Evolutionary conservation across 2,113 vertebrate species (phyloP).

Genomic region (Columbina picui): DNA sequence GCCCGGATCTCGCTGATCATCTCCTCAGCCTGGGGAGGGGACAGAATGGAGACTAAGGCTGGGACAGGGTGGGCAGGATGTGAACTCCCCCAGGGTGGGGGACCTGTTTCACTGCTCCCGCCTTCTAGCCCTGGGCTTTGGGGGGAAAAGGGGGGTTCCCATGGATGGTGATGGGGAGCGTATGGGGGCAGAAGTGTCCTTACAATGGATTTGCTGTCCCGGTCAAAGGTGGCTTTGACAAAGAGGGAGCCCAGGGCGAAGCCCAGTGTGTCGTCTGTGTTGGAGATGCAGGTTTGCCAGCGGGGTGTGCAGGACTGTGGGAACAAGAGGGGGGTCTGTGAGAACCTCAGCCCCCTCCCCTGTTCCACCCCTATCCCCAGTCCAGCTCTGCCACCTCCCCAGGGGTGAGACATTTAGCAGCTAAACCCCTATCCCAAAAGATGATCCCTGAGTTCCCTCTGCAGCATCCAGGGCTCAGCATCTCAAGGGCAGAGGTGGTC

Average conservation of each 20-base stretch:
- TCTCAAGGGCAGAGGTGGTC: background rate
- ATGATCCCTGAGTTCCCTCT: background rate
- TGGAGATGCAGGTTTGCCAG: slow-evolving; percentile 98
- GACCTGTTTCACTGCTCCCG: background rate
- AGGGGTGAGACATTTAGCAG: background rate
- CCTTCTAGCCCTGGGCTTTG: background rate
- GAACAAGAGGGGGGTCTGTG: fast-evolving
- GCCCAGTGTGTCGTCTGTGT: slow-evolving; percentile 93
- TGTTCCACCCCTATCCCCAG: background rate
- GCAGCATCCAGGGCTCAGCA: background rate
- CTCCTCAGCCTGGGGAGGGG: slow-evolving; percentile 85
- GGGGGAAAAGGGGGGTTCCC: background rate
- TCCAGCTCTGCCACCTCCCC: background rate
- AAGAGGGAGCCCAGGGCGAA: slow-evolving; percentile 96
- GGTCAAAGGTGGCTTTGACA: slow-evolving; percentile 94
- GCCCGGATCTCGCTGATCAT: slow-evolving; percentile 94
- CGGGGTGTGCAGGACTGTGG: slow-evolving; percentile 91
- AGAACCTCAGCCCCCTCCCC: background rate
- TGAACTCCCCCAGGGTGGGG: fast-evolving
- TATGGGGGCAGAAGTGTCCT: slow-evolving; percentile 59
- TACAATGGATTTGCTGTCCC: slow-evolving; percentile 94
- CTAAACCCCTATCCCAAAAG: background rate
- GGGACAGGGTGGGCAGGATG: background rate
- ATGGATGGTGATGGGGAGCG: fast-evolving
- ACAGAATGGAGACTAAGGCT: background rate